A percentile compares a stretch with the other conserved stretches of the same genome.
Evolutionary conservation across 2,888 invertebrate genomes (phyloP).

Genomic region (Atethmia centrago): DNA sequence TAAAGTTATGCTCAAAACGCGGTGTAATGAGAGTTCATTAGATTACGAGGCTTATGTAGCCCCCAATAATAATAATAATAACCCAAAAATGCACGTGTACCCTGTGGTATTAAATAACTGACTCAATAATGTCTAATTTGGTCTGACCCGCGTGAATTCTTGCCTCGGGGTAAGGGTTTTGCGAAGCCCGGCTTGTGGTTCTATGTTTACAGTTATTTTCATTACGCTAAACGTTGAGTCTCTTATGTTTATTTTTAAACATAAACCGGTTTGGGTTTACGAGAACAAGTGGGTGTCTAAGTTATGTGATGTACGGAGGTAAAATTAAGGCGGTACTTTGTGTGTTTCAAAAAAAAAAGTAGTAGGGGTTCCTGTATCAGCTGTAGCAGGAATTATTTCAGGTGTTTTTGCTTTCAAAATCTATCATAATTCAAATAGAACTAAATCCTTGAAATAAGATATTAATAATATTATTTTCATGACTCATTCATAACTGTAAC

Average conservation of each 20-base stretch:
- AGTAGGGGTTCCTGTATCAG: background rate
- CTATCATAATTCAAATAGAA: too few relatives aligned
- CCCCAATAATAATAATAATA: slow-evolving; percentile 90
- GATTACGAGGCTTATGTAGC: slow-evolving; percentile 86
- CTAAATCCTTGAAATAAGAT: too few relatives aligned
- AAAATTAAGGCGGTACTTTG: slow-evolving; percentile 9
- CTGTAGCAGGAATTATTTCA: background rate
- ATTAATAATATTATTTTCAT: too few relatives aligned
- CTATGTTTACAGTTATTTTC: slow-evolving; percentile 85
- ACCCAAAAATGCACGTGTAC: slow-evolving; percentile 89
- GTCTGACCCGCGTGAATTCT: slow-evolving; percentile 74
- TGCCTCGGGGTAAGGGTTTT: slow-evolving; percentile 68
- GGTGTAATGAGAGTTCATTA: slow-evolving; percentile 89
- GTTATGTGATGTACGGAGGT: slow-evolving; percentile 48
- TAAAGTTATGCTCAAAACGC: slow-evolving; percentile 87
- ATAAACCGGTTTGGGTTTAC: slow-evolving; percentile 68
- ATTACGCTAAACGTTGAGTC: slow-evolving; percentile 83
- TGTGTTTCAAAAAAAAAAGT: background rate
- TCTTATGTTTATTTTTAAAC: slow-evolving; percentile 73
- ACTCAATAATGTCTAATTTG: slow-evolving; percentile 88
- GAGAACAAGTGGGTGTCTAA: slow-evolving; percentile 57
- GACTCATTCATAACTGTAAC: too few relatives aligned
- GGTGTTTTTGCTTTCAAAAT: background rate
- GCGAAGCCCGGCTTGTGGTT: slow-evolving; percentile 69
- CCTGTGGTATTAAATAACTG: slow-evolving; percentile 87